Evolutionary conservation across 2,113 vertebrate species (phyloP), one percentile per base, ranked within the genome.

Genomic region (Lepisosteus osseus): DNA sequence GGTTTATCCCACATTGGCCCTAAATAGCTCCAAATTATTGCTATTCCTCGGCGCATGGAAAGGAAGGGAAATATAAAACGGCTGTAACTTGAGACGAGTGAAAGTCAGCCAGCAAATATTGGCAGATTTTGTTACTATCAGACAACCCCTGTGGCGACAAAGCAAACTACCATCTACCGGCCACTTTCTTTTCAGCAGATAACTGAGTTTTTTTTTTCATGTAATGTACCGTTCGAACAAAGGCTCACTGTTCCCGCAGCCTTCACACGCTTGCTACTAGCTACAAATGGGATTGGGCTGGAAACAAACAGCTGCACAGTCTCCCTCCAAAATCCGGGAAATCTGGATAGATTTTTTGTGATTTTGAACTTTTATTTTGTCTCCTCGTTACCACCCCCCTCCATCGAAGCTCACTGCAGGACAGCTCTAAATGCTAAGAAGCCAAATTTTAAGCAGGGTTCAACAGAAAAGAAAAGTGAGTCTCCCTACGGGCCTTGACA

Each of bases 21-120:
- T 94, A 93, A 95, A 94, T 92, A 91, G 90, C 90, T 93, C 90
- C 91, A 94, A 94, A 95, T 95, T 93, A 94, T 88, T 91, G 90
- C 92, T 93, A 93, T 93, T 94, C 90, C 93, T 92, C 91, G 84
- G 86, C 86, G 89, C 85, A 85, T 92, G 87, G 87, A 88, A 93
- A 93, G 85, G 84, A 88, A 86, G 84, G 88, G 89, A 91, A 92
- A 91, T 82, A 83, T 80, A 90, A 90, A 92, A 86, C 81, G 86
- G 83, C 84, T 85, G 86, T 78, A 74, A 67, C 80, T 82, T 78
- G 78, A 91, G 84, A 87, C 71, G 78, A 84, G 83, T 84, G 82
- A 77, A 76, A 81, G 82, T 78, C 80, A 73, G 88, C 87, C 84
- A 89, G 83, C 73, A 89, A 54, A 85, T 69, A 63, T 59, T 80